A percentile compares a stretch with the other conserved stretches of the same genome.
Evolutionary conservation across 2,888 invertebrate species (phyloP).

Genomic region (Parnassius apollo): DNA sequence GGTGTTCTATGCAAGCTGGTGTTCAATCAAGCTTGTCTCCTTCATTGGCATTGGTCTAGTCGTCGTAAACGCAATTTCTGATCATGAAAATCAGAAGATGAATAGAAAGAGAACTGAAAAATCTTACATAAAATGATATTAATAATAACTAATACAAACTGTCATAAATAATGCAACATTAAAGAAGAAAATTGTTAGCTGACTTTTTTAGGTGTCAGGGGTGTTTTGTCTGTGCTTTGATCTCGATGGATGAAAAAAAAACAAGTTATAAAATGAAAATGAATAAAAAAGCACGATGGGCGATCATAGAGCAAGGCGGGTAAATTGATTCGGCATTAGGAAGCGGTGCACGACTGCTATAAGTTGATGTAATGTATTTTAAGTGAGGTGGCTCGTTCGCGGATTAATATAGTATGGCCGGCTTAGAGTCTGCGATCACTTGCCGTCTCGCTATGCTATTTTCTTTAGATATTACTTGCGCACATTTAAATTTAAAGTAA

Average conservation of each 20-base stretch:
- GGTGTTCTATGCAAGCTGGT: no score
- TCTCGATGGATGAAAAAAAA: background rate
- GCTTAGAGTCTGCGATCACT: conserved; percentile 33
- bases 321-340: conserved; percentile 23
- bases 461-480: conserved; percentile 13
- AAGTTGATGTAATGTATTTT: conserved; percentile 53
- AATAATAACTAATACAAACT: no score
- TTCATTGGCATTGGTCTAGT: no score
- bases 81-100: no score
- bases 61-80: no score
- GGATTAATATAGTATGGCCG: conserved; percentile 46
- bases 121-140: no score
- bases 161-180: no score
- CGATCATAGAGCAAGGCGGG: conserved; percentile 12
- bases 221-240: no score
- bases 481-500: conserved; percentile 2
- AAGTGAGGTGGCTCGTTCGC: conserved; percentile 42
- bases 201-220: no score
- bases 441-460: conserved; percentile 7
- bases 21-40: no score
- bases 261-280: conserved; percentile 11
- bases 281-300: conserved; percentile 13
- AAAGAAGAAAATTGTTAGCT: no score
- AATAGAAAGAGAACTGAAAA: no score
- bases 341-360: conserved; percentile 41